Evolutionary conservation across 1,140 invertebrate species (phyloP), one percentile per base, ranked within the genome.

Genomic region (Saccostrea cuccullata): DNA sequence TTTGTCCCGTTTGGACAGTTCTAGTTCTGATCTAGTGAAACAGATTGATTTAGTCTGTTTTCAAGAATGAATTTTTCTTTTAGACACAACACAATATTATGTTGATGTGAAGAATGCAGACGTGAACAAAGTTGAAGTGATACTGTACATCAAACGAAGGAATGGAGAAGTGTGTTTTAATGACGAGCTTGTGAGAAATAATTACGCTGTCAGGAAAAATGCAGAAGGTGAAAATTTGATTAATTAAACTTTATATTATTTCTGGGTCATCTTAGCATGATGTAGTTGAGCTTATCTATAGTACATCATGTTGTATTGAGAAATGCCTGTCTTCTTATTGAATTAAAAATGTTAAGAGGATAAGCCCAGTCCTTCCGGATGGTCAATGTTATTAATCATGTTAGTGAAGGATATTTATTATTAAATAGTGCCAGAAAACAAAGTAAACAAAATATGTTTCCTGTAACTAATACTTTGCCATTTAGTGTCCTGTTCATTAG

Each of bases 71-170:
- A 11, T 4, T 77, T 77, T 30, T 30, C 30, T 77, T 77, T 3
- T 17, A 77, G 70, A 30, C 23, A 12, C 70, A 12, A 9, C 70
- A 30, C 13, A 30, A 15, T 77, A 30, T 36, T 77, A 36, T 36
- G 83, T 36, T 36, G 67, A 88, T 15, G 26, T 56, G 36, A 20
- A 89, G 77, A 86, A 85, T 56, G 20, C 73, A 73, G 84, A 86
- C 23, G 82, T 26, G 4, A 70, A 55, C 12, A 58, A 47, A 56
- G 85, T 23, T 26, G 58, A 85, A 84, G 58, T 89, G 17, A 70
- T 40, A 3, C 17, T 88, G 6, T 86, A 87, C 47, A 47, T 87
- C 9, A 64, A 70, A 30, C 26, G 15, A 55, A 30, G 36, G 20
- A 64, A 64, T 47, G 82, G 15, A 23, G 17, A 17, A 84, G 23